Base-by-base conservation (phyloP, 2,888 invertebrate species). In the Agrotis clavis region DNA sequence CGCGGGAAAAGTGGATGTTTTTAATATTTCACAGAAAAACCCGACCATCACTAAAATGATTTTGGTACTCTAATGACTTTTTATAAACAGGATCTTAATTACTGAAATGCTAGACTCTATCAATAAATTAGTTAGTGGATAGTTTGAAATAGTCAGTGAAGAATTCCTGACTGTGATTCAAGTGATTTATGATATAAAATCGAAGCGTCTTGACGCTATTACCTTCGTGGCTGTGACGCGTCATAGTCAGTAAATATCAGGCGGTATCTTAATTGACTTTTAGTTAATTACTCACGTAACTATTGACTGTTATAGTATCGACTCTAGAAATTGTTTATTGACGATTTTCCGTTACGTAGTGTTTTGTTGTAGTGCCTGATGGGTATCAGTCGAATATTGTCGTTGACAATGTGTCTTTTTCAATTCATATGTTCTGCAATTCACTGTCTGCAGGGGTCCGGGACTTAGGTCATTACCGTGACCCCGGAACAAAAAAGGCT, bases 21-120 rank as follows among this genome's bases (percentile, higher is more conserved):
- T 30, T 64, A 71, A 75, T 57, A 81, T 80, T 74, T 75, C 51
- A 74, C 30, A 72, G 57, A 75, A 69, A 63, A 57, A 71, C 79
- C 61, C 47, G 35, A 63, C 54, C 56, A 62, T 68, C 35, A 79
- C 57, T 41, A 76, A 11, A 41, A 74, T 62, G 59, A 59, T 48
- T n/a, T 77, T 48, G 14, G 14, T 16, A 57, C 35, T 59, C 50
- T 45, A 18, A 53, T 51, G 18, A 11, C 11, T 71, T 7, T 4
- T 1, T 13, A 45, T 48, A 11, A n/a, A 47, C 47, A 41, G 51
- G 35, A 70, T 47, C 35, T 47, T n/a, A 76, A 50, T 61, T n/a
- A 57, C 64, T 54, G 1, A 19, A 25, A 62, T 21, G 1, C 30
- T 30, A 21, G 21, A 21, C 50, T 64, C 14, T n/a, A 72, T 16